These are phyloP conservation scores for Phlogophora meticulosa DNA, from an alignment of 2,888 invertebrate genomes.

Conservation along the genomic window DNA sequence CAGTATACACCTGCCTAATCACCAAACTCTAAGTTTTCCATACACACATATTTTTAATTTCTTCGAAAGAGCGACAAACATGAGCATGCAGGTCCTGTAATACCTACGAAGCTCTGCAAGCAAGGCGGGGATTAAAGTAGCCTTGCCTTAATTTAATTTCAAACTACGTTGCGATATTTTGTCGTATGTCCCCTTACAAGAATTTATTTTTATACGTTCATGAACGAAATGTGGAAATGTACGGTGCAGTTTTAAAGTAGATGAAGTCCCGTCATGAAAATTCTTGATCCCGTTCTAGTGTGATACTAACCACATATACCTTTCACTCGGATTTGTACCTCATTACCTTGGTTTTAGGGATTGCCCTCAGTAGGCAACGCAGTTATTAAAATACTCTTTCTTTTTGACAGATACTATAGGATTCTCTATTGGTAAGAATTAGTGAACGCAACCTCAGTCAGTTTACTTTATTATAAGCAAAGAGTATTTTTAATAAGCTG, in stretches of 20 bases:
- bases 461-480: too few species aligned
- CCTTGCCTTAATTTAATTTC: constrained; percentile 4
- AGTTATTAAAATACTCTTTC: too few species aligned
- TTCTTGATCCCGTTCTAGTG: not conserved
- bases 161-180: too few species aligned
- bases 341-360: too few species aligned
- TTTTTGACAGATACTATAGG: too few species aligned
- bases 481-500: too few species aligned
- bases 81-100: not conserved
- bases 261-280: not conserved
- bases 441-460: too few species aligned
- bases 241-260: too few species aligned
- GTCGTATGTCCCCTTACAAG: not conserved
- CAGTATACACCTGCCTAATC: too few species aligned
- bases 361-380: too few species aligned
- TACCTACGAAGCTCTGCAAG: not conserved
- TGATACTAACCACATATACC: not conserved
- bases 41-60: not conserved
- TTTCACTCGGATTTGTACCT: not conserved
- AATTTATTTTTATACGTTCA: not conserved
- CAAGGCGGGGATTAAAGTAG: not conserved
- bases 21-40: too few species aligned
- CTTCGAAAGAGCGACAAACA: not conserved
- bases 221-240: not conserved
- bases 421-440: too few species aligned